These are phyloP conservation scores for Leptinotarsa peninsularis DNA, from an alignment of 2,888 invertebrate species.

Conservation along the genomic window DNA sequence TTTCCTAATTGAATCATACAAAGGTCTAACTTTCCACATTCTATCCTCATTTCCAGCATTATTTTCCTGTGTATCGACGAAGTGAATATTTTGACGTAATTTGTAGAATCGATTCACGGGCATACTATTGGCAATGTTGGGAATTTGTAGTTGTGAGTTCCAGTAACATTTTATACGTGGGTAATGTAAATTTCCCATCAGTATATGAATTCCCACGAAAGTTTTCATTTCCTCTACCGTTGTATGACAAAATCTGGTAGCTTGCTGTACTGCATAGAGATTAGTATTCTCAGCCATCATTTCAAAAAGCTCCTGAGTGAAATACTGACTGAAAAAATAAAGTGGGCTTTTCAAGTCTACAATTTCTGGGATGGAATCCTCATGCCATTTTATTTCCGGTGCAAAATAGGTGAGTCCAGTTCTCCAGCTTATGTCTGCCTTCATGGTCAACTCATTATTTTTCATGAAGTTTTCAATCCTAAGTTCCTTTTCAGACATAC, in stretches of 20 bases:
- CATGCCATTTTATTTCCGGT: slow-evolving; percentile 12
- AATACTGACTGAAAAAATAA: slow-evolving; percentile 14
- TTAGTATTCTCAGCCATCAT: slow-evolving; percentile 14
- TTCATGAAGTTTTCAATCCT: slow-evolving; percentile 10
- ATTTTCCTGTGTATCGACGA: slow-evolving; percentile 1
- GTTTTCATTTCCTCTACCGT: slow-evolving; percentile 12
- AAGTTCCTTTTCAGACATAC: slow-evolving; percentile 12
- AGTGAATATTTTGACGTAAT: slow-evolving; percentile 11
- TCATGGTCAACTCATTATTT: slow-evolving; percentile 14
- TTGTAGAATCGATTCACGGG: slow-evolving; percentile 10
- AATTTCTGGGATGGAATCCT: slow-evolving; percentile 8
- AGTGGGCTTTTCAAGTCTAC: slow-evolving; percentile 12
- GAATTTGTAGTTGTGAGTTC: slow-evolving; percentile 10
- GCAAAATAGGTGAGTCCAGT: slow-evolving; percentile 12
- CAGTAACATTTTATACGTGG: slow-evolving; percentile 14
- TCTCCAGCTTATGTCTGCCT: slow-evolving; percentile 11
- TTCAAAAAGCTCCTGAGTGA: slow-evolving; percentile 14
- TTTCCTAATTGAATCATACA: slow-evolving; percentile 10
- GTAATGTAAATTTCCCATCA: slow-evolving; percentile 14
- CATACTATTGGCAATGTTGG: slow-evolving; percentile 13
- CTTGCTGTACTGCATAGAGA: slow-evolving; percentile 14
- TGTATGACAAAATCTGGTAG: slow-evolving; percentile 8
- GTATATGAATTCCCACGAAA: slow-evolving; percentile 8
- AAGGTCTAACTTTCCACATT: background rate
- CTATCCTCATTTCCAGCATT: background rate